Evolutionary conservation across 1,140 invertebrate genomes (phyloP).

Genomic region (Ylistrum balloti): DNA sequence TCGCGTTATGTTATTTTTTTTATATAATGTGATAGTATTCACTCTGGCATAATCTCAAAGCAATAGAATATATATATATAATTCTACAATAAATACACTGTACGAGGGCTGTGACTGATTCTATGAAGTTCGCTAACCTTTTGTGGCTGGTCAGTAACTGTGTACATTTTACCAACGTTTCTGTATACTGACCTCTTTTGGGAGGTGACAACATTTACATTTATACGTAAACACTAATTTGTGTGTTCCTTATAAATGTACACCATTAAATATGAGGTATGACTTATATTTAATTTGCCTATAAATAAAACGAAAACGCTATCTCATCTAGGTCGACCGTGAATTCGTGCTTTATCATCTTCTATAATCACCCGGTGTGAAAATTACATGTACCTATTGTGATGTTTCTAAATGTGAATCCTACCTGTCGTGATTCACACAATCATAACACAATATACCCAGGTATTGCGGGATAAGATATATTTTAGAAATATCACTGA

Average conservation of each 20-base stretch:
- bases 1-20: too few relatives aligned
- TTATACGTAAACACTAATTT: constrained; percentile 2
- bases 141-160: neutral
- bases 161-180: neutral
- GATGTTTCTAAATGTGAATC: neutral
- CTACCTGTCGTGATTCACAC: neutral
- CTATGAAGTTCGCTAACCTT: too few relatives aligned
- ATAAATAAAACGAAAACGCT: neutral
- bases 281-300: neutral
- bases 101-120: too few relatives aligned
- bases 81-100: too few relatives aligned
- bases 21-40: too few relatives aligned
- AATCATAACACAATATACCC: neutral
- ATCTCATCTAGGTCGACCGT: constrained; percentile 30
- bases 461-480: neutral
- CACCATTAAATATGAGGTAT: neutral
- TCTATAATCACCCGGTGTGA: neutral
- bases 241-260: neutral
- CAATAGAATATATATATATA: too few relatives aligned
- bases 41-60: too few relatives aligned
- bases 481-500: neutral
- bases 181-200: neutral
- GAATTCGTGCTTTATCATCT: constrained; percentile 16
- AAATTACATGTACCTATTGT: neutral
- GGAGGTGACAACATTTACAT: neutral